A percentile compares a stretch with the other conserved stretches of the same genome.
phyloP scores from a whole-genome alignment of 2,113 vertebrate genomes.

The Mixornis gularis region DNA sequence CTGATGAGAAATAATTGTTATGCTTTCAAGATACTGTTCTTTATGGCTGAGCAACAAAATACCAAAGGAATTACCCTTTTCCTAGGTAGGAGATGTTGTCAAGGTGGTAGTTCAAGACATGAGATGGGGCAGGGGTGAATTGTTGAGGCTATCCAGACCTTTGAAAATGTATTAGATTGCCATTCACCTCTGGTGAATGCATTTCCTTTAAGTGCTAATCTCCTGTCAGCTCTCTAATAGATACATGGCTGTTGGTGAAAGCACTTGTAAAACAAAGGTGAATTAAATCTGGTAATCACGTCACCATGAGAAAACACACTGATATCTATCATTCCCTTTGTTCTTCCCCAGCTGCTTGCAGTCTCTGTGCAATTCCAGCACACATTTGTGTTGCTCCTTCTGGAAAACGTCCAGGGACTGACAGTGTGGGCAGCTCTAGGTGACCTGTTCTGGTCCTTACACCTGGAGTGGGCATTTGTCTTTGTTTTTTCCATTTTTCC shows the following conservation, averaged over 20 bases:
- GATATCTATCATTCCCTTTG: neutral
- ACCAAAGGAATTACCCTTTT: neutral
- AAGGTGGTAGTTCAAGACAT: neutral
- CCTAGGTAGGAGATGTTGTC: neutral
- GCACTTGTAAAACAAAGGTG: neutral
- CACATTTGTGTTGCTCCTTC: fast-evolving
- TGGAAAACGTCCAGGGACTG: neutral
- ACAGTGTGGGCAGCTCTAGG: neutral
- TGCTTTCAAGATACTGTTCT: neutral
- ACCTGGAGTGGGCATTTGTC: neutral
- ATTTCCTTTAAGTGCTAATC: neutral
- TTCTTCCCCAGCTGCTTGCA: neutral
- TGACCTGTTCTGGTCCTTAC: neutral
- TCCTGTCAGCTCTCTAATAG: neutral
- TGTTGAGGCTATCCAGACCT: neutral
- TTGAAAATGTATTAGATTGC: neutral
- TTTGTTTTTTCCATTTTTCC: neutral
- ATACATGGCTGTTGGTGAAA: neutral
- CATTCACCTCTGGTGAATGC: neutral
- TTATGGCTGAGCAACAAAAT: neutral
- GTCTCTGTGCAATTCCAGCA: neutral
- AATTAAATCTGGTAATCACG: neutral
- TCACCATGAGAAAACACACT: neutral
- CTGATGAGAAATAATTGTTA: neutral
- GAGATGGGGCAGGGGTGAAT: neutral